Base-by-base conservation (phyloP, 2,888 invertebrate species). In the Lasioglossum morio region DNA sequence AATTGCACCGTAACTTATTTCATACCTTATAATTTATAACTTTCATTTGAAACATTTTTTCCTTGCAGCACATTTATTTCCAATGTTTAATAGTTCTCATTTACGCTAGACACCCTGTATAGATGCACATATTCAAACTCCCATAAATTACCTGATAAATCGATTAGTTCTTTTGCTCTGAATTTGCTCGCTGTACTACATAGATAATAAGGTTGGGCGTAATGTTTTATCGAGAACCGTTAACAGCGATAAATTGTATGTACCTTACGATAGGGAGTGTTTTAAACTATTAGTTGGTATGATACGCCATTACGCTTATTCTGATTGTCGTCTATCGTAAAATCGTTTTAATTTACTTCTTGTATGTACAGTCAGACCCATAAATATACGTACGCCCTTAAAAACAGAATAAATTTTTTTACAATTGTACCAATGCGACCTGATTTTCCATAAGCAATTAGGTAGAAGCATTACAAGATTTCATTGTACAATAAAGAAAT, bases 121-220 rank as follows among this genome's bases (percentile, higher is more conserved):
- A 74, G 30, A 66, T 34, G 63, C 30, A 34, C 34, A 79, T 82
- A 78, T 75, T n/a, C 27, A 43, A 69, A 19, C n/a, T 37, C 72
- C 30, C 76, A 72, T 83, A 79, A 76, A 70, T 76, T 53, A 48
- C 30, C 40, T 76, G 79, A 79, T 83, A 83, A 83, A 79, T 82
- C 70, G 74, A 79, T 79, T 75, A 75, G 48, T 40, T 37, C 40
- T 57, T 79, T 76, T 72, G 72, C 63, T 76, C 72, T 27, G 70
- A 76, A 83, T 83, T 76, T 79, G 75, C 30, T 75, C 57, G 30
- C 63, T 48, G 81, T 10, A 43, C 70, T n/a, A 76, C 73, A 69
- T 82, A 75, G 82, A 83, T 83, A 83, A 72, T 72, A 63, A 63
- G 75, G 19, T 48, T 48, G 57, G 40, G 19, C 16, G 37, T 27